phyloP scores from a whole-genome alignment of 1,140 invertebrate species.

The Drosophila tropicalis region DNA sequence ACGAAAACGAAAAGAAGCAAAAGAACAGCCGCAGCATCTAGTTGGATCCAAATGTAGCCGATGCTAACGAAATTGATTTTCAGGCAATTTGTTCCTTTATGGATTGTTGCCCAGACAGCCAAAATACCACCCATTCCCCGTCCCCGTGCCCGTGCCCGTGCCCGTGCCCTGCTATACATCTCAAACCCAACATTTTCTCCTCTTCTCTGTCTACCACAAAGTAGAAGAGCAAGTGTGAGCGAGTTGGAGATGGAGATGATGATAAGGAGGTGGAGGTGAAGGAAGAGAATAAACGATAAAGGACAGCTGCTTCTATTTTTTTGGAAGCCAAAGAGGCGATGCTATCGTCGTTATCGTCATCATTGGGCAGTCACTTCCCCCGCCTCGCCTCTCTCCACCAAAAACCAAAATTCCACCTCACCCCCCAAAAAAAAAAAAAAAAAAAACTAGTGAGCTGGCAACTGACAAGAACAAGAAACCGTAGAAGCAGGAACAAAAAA shows the following conservation, averaged over 20 bases:
- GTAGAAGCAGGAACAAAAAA: not conserved
- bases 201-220: slow-evolving; percentile 1
- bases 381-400: not conserved
- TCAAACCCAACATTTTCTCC: not conserved
- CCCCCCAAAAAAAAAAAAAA: slow-evolving; percentile 23
- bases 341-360: slow-evolving; percentile 56
- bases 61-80: slow-evolving; percentile 65
- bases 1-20: slow-evolving; percentile 5
- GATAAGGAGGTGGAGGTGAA: not conserved
- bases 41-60: slow-evolving; percentile 41
- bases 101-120: slow-evolving; percentile 49
- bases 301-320: slow-evolving; percentile 57
- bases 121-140: not conserved
- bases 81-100: slow-evolving; percentile 69
- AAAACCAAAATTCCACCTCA: not conserved
- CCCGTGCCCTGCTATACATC: too few relatives aligned
- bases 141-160: not conserved
- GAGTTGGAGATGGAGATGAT: too few relatives aligned
- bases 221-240: slow-evolving; percentile 3
- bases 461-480: slow-evolving; percentile 25
- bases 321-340: slow-evolving; percentile 30
- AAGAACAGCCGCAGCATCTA: slow-evolving; percentile 36
- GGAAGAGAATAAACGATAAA: slow-evolving; percentile 48
- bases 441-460: slow-evolving; percentile 26
- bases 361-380: slow-evolving; percentile 47